Evolutionary conservation across 2,113 vertebrate species (phyloP).

Genomic region (Chrysochloris asiatica): DNA sequence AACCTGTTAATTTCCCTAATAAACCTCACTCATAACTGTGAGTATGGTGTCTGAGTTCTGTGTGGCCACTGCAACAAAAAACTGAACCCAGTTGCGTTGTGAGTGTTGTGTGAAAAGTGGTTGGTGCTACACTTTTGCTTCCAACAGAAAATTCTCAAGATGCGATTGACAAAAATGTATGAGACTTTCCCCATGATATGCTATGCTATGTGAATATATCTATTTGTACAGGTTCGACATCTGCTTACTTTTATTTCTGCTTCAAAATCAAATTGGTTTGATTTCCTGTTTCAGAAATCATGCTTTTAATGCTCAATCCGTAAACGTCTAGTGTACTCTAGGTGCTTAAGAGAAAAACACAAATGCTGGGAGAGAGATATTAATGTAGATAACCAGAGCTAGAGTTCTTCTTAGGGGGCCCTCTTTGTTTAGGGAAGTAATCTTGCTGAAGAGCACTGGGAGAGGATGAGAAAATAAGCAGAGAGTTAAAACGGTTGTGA

Average conservation of each 20-base stretch:
- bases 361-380: background rate
- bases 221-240: background rate
- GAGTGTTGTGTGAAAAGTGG: no score
- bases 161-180: background rate
- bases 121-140: no score
- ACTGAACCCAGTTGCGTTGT: no score
- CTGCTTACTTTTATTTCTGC: background rate
- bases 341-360: background rate
- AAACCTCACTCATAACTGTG: no score
- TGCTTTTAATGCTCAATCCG: background rate
- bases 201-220: background rate
- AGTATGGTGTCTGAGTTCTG: no score
- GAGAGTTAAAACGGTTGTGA: background rate
- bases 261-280: background rate
- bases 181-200: background rate
- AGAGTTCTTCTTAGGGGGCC: background rate
- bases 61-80: no score
- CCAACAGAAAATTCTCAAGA: background rate
- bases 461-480: background rate
- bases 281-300: slow-evolving; percentile 13
- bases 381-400: background rate
- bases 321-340: background rate
- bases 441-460: background rate
- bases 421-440: background rate
- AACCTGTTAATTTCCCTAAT: no score